Base-by-base conservation (phyloP, 37 sponge, comb jelly and placozoan species). In the Amphimedon queenslandica region DNA sequence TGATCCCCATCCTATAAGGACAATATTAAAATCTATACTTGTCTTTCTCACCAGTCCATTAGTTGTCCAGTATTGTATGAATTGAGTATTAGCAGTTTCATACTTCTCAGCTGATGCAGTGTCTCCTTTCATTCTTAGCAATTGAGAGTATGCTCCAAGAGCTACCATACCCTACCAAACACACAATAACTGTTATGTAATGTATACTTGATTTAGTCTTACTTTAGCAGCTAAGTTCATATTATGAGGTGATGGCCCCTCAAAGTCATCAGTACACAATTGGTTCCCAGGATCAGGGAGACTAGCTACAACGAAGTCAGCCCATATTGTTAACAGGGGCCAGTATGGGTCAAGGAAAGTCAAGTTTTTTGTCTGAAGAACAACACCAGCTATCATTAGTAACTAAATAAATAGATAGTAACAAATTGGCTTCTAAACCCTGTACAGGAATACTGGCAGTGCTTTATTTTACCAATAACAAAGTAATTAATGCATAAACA, bases 191-290 rank as follows among this genome's bases (percentile, higher is more conserved):
- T 63, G 64, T 13, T 63, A 47, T 8, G 53, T 4, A 6, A 67
- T 6, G 11, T 10, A 67, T n/a, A 47, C 23, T 4, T 31, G 10
- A 20, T n/a, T 10, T 30, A 33, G n/a, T 57, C 5, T 21, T 79
- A 78, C 86, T 65, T 89, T 89, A 57, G 70, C 81, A 25, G 84
- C 90, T 27, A 89, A 43, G 68, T 89, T 89, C 53, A 79, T 71
- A 39, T 89, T 89, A 77, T 89, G 84, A 40, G 85, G 80, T 34
- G 80, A 79, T n/a, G 61, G 67, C 0, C 90, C 90, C 55, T 84
- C 85, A 75, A 89, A 89, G 43, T 89, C 90, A 70, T 89, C 90
- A 16, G 90, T 89, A 39, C 90, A 89, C 40, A 82, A 57, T 74
- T 88, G 89, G 55, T 84, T 65, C n/a, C 47, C 73, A 0, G 90